Evolutionary conservation across 2,888 invertebrate genomes (phyloP), one percentile per base, ranked within the genome.

Genomic region (Aelia acuminata): DNA sequence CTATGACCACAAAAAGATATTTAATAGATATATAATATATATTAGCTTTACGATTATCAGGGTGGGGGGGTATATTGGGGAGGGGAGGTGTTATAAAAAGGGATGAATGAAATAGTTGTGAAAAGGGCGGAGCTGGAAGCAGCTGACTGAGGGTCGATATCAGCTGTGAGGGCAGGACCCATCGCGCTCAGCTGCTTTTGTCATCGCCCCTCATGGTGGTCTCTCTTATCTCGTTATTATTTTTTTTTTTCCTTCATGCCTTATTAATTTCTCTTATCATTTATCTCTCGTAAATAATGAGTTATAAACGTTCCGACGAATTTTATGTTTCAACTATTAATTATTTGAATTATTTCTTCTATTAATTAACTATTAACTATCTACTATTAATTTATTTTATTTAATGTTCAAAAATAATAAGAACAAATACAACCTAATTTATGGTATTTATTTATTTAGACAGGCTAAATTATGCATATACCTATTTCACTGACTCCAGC

Each of bases 111-210:
- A 35, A 70, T 70, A 35, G 63, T 35, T 22, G 63, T 35, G 13
- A 70, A 70, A n/a, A 43, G 80, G 80, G 5, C 26, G 39, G 43
- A 1, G 35, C 80, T 43, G 80, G 39, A n/a, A 1, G 35, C 80
- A 80, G 80, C 80, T 80, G 80, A 43, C 8, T 1, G 43, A n/a
- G 80, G 80, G 43, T 80, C 80, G 80, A 80, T 80, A 80, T 80
- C 80, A 80, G 80, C 80, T 80, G 80, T 10, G 39, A 18, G 22
- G 35, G 43, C 80, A n/a, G n/a, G 80, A 22, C 43, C 80, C 80
- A 80, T 80, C 80, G 80, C 63, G 80, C 11, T 80, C 80, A 80
- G 80, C 80, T 80, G 80, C 80, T 80, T 80, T 47, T 80, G 80
- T 80, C 80, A 80, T 80, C 80, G 1, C 8, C 11, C 20, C 43